These are phyloP conservation scores for Erethizon dorsatum DNA, from an alignment of 2,797 vertebrate species.

Conservation along the genomic window DNA sequence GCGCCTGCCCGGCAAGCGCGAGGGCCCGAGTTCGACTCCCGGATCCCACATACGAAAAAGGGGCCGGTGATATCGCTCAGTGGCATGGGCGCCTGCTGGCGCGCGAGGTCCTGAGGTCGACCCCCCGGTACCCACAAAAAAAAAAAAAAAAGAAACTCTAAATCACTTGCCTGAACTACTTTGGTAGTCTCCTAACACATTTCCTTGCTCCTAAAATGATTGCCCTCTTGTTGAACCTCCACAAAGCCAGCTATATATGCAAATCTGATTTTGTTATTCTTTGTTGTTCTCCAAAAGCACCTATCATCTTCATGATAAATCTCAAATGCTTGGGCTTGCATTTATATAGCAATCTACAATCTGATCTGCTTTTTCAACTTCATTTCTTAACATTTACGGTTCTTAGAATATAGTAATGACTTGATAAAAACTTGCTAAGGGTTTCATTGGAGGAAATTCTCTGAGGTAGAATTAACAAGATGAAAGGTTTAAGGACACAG, in stretches of 20 bases:
- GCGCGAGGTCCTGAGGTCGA: too few species aligned
- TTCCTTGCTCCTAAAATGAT: neutral
- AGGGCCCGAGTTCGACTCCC: too few species aligned
- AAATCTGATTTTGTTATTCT: constrained; percentile 45
- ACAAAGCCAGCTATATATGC: neutral
- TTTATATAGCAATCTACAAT: neutral
- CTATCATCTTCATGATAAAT: neutral
- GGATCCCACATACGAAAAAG: too few species aligned
- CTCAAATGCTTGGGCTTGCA: constrained; percentile 7
- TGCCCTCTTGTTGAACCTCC: neutral
- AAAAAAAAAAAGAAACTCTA: too few species aligned
- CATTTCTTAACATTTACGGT: constrained; percentile 5
- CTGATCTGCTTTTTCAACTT: constrained; percentile 4
- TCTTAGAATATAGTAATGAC: neutral
- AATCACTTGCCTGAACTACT: neutral
- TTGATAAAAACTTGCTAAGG: neutral
- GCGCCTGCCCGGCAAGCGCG: too few species aligned
- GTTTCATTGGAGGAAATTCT: constrained; percentile 40
- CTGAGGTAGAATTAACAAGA: neutral
- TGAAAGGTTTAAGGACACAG: neutral
- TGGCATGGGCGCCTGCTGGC: too few species aligned
- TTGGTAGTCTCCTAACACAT: neutral
- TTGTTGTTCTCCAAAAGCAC: constrained; percentile 22
- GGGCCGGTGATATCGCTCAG: too few species aligned
- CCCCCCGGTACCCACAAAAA: too few species aligned